Conservation (phyloP, 2,888 invertebrate species). For the Embidobia sp. region DNA sequence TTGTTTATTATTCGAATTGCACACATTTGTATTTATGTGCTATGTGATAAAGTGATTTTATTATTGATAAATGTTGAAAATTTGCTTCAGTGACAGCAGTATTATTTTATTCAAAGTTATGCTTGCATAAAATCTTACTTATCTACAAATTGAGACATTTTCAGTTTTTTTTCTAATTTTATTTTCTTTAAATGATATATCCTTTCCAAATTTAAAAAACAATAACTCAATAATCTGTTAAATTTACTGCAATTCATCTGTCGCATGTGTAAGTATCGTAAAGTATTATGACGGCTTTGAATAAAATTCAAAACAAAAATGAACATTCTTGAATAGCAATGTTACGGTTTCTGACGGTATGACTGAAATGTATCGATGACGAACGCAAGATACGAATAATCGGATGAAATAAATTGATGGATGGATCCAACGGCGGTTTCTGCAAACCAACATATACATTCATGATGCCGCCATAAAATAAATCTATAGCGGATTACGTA, state of each 20-base stretch:
- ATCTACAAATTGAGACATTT: too few species aligned
- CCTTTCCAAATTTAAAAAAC: too few species aligned
- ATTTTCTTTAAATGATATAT: too few species aligned
- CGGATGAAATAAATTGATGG: conserved; percentile 78
- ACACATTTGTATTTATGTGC: too few species aligned
- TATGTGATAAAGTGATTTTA: too few species aligned
- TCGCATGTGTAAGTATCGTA: conserved; percentile 16
- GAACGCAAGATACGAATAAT: conserved; percentile 75
- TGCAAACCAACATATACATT: conserved; percentile 68
- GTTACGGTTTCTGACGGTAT: conserved; percentile 25
- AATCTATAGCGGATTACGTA: conserved; percentile 73
- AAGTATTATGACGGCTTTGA: conserved; percentile 36
- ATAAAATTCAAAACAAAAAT: conserved; percentile 40
- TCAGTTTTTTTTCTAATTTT: too few species aligned
- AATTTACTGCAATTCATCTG: conserved; percentile 24
- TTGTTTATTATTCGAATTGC: too few species aligned
- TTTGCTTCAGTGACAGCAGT: too few species aligned
- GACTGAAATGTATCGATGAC: conserved; percentile 69
- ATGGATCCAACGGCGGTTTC: conserved; percentile 72
- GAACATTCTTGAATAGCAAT: conserved; percentile 34
- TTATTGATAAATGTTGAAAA: too few species aligned
- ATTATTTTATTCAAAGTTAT: too few species aligned
- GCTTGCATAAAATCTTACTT: too few species aligned
- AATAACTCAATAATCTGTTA: conserved; percentile 9
- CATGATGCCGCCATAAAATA: conserved; percentile 74